Percentiles rank a stretch among this genome's conserved stretches.
Conservation (phyloP, 2,113 vertebrate genomes). For the Alligator sinensis region DNA sequence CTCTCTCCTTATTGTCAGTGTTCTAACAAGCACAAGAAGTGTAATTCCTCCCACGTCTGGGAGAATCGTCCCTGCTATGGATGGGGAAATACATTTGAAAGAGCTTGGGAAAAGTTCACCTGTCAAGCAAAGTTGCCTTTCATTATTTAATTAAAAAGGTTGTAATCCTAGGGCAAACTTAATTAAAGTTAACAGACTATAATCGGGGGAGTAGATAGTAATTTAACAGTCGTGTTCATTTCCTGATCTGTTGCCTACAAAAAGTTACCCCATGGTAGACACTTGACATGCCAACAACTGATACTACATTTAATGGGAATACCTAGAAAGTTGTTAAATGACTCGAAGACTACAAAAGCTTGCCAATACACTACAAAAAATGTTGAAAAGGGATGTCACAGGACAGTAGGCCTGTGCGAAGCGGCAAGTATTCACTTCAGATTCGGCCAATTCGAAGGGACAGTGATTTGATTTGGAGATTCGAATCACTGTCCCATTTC, state of each 20-base stretch:
- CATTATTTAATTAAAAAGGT: not conserved
- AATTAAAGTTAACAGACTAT: not conserved
- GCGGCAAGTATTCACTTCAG: too few species aligned
- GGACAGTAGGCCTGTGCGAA: too few species aligned
- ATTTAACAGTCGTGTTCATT: fast-evolving
- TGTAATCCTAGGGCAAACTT: not conserved
- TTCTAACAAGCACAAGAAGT: not conserved
- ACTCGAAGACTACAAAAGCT: not conserved
- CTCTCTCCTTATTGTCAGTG: not conserved
- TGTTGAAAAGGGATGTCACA: not conserved
- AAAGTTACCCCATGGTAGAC: not conserved
- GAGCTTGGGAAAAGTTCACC: fast-evolving
- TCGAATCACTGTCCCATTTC: too few species aligned
- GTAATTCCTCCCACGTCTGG: fast-evolving
- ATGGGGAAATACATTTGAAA: not conserved
- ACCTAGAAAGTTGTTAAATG: not conserved
- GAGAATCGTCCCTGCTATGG: not conserved
- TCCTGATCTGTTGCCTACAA: not conserved
- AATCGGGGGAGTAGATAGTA: not conserved
- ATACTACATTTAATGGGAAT: not conserved
- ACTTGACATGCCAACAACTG: too few species aligned
- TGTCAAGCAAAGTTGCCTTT: not conserved
- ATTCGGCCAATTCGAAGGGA: too few species aligned
- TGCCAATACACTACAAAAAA: slow-evolving; percentile 31
- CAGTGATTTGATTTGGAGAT: too few species aligned